These are phyloP conservation scores for Manis javanica DNA, from an alignment of 2,797 vertebrate species.

Conservation along the genomic window DNA sequence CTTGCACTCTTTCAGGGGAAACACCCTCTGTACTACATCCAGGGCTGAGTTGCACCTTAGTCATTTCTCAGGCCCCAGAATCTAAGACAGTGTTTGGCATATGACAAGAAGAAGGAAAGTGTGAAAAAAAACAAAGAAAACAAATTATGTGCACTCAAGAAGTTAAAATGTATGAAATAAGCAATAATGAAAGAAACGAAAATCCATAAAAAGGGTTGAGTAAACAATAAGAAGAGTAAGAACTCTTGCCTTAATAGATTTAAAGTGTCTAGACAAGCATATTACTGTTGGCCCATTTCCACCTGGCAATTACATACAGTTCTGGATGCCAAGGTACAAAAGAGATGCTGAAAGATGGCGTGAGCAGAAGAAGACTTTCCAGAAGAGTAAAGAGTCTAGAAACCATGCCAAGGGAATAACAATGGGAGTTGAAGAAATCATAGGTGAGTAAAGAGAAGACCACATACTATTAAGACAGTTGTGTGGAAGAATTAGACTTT, in stretches of 20 bases:
- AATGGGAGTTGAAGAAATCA: neutral
- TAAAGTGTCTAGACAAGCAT: neutral
- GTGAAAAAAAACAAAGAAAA: neutral
- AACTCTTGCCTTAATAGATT: neutral
- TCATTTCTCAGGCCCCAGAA: neutral
- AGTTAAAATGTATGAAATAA: neutral
- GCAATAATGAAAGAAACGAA: neutral
- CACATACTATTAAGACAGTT: neutral
- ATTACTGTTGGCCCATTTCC: neutral
- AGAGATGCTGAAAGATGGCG: neutral
- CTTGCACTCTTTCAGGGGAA: neutral
- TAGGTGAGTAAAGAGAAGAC: neutral
- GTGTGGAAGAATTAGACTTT: no score
- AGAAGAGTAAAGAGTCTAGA: neutral
- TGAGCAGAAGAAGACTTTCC: neutral
- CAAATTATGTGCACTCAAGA: neutral
- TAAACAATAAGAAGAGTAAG: neutral
- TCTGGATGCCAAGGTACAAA: neutral
- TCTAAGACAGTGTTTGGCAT: neutral
- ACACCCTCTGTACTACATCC: neutral
- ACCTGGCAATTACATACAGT: neutral
- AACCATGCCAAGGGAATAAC: neutral
- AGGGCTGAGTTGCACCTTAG: neutral
- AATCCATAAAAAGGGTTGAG: neutral
- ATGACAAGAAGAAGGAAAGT: neutral